A percentile compares a stretch with the other conserved stretches of the same genome.
phyloP scores from a whole-genome alignment of 2,888 invertebrate species.

The Apeira syringaria region DNA sequence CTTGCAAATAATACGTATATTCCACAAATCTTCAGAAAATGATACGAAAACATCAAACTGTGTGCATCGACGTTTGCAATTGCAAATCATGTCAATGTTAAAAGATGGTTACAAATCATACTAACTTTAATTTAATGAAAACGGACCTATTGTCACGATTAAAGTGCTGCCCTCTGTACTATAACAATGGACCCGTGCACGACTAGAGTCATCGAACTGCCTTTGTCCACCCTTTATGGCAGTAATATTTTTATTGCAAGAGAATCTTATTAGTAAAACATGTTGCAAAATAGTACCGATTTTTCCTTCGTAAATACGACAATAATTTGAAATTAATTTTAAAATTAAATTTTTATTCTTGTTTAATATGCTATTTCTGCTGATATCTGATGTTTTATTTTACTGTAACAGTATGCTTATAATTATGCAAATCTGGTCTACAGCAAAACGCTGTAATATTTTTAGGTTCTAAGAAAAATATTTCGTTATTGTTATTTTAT shows the following conservation, averaged over 20 bases:
- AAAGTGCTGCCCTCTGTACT: slow-evolving; percentile 11
- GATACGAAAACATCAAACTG: no score
- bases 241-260: slow-evolving; percentile 56
- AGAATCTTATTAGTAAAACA: slow-evolving; percentile 24
- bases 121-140: background rate
- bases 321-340: no score
- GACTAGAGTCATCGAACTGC: slow-evolving; percentile 67
- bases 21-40: no score
- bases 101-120: no score
- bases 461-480: slow-evolving; percentile 22
- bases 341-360: no score
- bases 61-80: no score
- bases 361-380: no score
- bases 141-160: background rate
- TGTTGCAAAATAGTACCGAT: slow-evolving; percentile 33
- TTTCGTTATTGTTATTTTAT: slow-evolving; percentile 11
- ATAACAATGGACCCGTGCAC: slow-evolving; percentile 45
- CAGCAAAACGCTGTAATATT: slow-evolving; percentile 20
- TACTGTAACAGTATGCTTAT: slow-evolving; percentile 17
- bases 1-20: no score
- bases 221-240: slow-evolving; percentile 75
- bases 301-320: no score
- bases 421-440: slow-evolving; percentile 23
- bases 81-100: no score
- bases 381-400: no score